Evolutionary conservation across 2,888 invertebrate genomes (phyloP).

Genomic region (Nycteola revayana): DNA sequence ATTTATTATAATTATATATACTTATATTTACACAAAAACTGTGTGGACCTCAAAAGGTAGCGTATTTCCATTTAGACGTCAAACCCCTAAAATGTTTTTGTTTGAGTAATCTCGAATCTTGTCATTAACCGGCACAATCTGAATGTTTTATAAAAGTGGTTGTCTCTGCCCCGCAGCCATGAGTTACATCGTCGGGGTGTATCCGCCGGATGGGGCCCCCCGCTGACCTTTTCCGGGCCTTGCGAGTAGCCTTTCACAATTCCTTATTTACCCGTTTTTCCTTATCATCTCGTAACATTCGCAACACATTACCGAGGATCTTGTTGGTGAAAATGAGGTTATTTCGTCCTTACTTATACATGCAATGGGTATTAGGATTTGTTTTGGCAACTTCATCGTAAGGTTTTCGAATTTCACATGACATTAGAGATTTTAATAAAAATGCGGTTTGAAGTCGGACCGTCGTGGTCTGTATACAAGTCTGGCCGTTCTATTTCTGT

Average conservation of each 20-base stretch:
- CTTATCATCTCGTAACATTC: slow-evolving; percentile 75
- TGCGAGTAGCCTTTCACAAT: slow-evolving; percentile 48
- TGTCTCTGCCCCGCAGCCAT: slow-evolving; percentile 38
- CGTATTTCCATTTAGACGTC: too few relatives aligned
- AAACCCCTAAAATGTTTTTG: slow-evolving; percentile 20
- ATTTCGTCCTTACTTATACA: slow-evolving; percentile 44
- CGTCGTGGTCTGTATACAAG: too few relatives aligned
- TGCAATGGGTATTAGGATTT: slow-evolving; percentile 47
- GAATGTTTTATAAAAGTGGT: slow-evolving; percentile 52
- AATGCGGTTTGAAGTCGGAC: too few relatives aligned
- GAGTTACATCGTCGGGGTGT: slow-evolving; percentile 44
- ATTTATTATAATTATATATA: too few relatives aligned
- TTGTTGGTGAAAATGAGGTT: slow-evolving; percentile 63
- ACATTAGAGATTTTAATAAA: slow-evolving; percentile 44
- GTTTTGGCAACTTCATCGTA: slow-evolving; percentile 48
- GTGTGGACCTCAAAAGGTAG: too few relatives aligned
- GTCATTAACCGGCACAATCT: slow-evolving; percentile 35
- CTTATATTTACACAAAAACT: too few relatives aligned
- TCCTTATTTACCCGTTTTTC: slow-evolving; percentile 78
- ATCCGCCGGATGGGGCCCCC: slow-evolving; percentile 53
- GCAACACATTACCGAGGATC: slow-evolving; percentile 66
- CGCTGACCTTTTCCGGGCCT: slow-evolving; percentile 56
- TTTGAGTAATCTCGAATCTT: slow-evolving; percentile 14
- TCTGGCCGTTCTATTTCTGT: slow-evolving; percentile 5
- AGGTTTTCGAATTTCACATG: slow-evolving; percentile 46